Base-by-base conservation (phyloP, 2,888 invertebrate genomes). In the Heliconius cydno region DNA sequence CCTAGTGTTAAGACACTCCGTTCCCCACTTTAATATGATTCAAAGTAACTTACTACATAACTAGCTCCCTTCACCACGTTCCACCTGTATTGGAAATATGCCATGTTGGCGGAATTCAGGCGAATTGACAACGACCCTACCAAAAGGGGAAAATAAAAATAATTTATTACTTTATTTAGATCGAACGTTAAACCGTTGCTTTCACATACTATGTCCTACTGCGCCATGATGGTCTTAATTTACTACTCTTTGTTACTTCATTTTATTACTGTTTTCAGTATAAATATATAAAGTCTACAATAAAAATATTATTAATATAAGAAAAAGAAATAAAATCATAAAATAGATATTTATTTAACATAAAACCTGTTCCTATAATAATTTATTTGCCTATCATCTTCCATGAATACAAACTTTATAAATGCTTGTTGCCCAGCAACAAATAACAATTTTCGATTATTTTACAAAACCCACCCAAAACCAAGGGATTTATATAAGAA, bases 361-460 rank as follows among this genome's bases (percentile, higher is more conserved):
- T 41, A n/a, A 2, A 19, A 38, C 2, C 12, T n/a, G 15, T 15
- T 15, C 30, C 41, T 73, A n/a, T 22, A 22, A 57, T 22, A 57
- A 22, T 22, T 7, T 22, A 22, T 19, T 57, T 57, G 19, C 19
- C 22, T 22, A 57, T 57, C 9, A 22, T 2, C 46, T 57, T 57
- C 22, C 9, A 57, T 9, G 66, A 46, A 6, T 19, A 80, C 46
- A 41, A 73, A 34, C 19, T 25, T 60, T 25, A 71, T 15, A n/a
- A 41, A 41, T 60, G 57, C 52, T 52, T 65, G 82, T 82, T 76
- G 46, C 82, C 77, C 60, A 82, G 83, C 82, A 83, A 83, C 83
- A 57, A 70, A 70, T 70, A 70, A 75, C 63, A 74, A 73, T 57
- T 73, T 65, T 28, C n/a, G 68, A 60, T 60, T 67, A 74, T 68